Base-by-base conservation (phyloP, 2,888 invertebrate species). In the Linnaemya vulpina region DNA sequence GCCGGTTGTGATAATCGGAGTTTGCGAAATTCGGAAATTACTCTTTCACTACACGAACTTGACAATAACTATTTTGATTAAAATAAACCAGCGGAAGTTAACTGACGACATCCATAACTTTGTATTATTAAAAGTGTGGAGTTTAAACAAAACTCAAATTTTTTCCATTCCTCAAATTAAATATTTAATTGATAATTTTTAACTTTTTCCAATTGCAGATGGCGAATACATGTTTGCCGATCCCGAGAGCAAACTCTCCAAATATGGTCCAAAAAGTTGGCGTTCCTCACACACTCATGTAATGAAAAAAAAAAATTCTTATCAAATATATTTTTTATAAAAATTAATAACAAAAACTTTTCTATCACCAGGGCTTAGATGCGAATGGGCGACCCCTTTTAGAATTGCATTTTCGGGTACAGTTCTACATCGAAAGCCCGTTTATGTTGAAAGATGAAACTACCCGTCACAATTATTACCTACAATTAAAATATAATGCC, bases 221-320 rank as follows among this genome's bases (percentile, higher is more conserved):
- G 97, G 97, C 93, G 98, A 98, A 94, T 98, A 97, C 93, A 95
- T 98, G 91, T 99, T 98, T 94, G 96, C 98, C 93, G 97, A 98
- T 93, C 95, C 96, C 92, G 98, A 98, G 93, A 97, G 96, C 94
- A 98, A 98, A 94, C 94, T 99, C 91, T 97, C 97, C 92, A 98
- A 98, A 94, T 97, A 98, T 94, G 98, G 98, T 90, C 97, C 98
- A 91, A 98, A 98, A 93, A 96, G 96, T 93, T 98, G 98, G 98
- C 96, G 98, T 93, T 97, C 97, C 89, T 97, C 97, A 88, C 97
- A 97, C 93, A 96, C 96, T 90, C 96, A 97, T 94, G 96, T 96
- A 93, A 30, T 11, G 20, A 20, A 38, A 35, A 15, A 9, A 20
- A 51, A n/a, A 40, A 30, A 51, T 13, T 20, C n/a, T 30, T 30